These are phyloP conservation scores for Pseudochaenichthys georgianus DNA, from an alignment of 2,797 vertebrate genomes.

Conservation along the genomic window DNA sequence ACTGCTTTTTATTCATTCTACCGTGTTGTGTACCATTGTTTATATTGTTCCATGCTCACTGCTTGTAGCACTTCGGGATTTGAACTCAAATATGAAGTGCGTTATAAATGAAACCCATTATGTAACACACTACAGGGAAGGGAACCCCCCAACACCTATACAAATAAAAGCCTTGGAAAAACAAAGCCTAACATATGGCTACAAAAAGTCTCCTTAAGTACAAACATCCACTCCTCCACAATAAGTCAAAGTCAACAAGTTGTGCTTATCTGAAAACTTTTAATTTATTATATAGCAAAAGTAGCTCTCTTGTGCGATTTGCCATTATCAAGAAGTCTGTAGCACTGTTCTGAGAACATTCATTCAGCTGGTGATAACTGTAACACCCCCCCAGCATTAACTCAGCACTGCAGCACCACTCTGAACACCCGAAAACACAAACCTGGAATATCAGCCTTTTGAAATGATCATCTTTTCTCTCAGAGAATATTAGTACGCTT, in stretches of 20 bases:
- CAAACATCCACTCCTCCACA: conserved; percentile 1
- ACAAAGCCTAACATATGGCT: neutral
- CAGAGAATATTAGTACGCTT: conserved; percentile 98
- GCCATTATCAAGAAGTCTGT: conserved; percentile 60
- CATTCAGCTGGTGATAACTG: conserved; percentile 66
- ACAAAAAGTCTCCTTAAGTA: neutral
- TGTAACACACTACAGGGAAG: too few species aligned
- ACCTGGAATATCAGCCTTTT: conserved; percentile 82
- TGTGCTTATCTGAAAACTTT: conserved; percentile 75
- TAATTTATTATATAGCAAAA: conserved; percentile 82
- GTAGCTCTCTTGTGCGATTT: conserved; percentile 76
- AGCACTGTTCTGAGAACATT: conserved; percentile 76
- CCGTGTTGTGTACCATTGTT: too few species aligned
- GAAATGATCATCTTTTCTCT: conserved; percentile 94
- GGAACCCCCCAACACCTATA: too few species aligned
- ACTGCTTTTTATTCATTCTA: too few species aligned
- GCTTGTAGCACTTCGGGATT: too few species aligned
- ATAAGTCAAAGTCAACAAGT: conserved; percentile 25
- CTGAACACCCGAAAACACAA: conserved; percentile 52
- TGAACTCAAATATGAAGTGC: too few species aligned
- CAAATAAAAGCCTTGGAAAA: neutral
- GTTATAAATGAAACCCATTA: too few species aligned
- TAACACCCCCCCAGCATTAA: conserved; percentile 34
- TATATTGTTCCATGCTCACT: too few species aligned
- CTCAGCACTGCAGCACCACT: conserved; percentile 62